Conservation (phyloP, 2,113 vertebrate species). For the Nycticryphes semicollaris region DNA sequence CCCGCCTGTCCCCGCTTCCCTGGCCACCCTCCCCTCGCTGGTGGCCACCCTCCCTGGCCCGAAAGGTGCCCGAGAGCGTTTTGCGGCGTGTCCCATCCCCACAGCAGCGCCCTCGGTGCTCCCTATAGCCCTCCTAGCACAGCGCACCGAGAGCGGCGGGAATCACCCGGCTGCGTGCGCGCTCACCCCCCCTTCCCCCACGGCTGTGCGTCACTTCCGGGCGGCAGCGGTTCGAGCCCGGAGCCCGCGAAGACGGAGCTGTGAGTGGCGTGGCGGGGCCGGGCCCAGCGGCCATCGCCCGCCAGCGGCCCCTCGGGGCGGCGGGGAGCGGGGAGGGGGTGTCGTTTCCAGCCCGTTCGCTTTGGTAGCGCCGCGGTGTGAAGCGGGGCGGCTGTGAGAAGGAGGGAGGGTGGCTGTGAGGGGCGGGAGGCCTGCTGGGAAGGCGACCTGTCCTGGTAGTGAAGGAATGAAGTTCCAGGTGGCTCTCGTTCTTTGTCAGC, state of each 20-base stretch:
- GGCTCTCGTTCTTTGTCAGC: not conserved
- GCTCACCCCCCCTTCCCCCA: fast-evolving
- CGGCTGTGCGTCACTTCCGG: not conserved
- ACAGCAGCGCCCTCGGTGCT: not conserved
- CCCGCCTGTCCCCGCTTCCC: fast-evolving
- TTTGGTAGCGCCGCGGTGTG: not conserved
- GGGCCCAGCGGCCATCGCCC: no score
- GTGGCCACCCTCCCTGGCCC: fast-evolving
- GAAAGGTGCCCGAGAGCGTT: fast-evolving
- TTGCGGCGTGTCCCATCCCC: fast-evolving
- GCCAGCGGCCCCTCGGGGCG: not conserved
- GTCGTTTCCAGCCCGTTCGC: not conserved
- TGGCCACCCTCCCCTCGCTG: fast-evolving
- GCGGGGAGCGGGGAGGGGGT: not conserved
- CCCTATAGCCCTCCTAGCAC: not conserved
- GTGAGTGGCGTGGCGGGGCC: not conserved
- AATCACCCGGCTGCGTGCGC: not conserved
- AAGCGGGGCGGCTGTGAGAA: not conserved
- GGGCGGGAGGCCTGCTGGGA: not conserved
- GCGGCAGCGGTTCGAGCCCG: not conserved
- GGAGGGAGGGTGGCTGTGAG: not conserved
- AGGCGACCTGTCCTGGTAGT: not conserved
- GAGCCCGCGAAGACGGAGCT: not conserved
- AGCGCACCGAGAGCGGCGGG: not conserved
- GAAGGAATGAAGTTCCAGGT: not conserved